Evolutionary conservation across 2,888 invertebrate genomes (phyloP).

Genomic region (Ommatoiulus sabulosus): DNA sequence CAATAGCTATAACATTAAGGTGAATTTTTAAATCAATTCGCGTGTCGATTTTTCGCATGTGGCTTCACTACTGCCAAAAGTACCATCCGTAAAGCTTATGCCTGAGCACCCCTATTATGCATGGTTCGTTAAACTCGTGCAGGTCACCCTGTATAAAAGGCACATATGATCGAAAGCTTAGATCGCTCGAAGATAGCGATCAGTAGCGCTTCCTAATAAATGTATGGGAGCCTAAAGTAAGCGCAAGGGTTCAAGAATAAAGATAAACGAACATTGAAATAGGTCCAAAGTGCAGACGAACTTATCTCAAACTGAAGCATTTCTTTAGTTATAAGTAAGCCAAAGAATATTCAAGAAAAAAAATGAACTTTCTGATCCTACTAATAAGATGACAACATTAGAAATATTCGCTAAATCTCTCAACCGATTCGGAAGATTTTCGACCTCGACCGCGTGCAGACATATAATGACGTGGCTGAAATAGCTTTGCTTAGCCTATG

Average conservation of each 20-base stretch:
- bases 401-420: neutral
- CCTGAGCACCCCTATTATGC: no score
- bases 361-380: neutral
- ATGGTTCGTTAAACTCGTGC: neutral
- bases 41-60: no score
- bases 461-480: neutral
- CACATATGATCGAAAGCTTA: neutral
- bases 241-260: neutral
- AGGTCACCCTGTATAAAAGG: neutral
- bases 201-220: neutral
- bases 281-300: slow-evolving; percentile 13
- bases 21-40: no score
- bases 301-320: neutral
- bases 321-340: neutral
- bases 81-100: no score
- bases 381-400: neutral
- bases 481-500: neutral
- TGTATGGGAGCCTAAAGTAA: neutral
- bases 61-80: no score
- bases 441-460: neutral
- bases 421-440: neutral
- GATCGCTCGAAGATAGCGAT: neutral
- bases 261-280: neutral
- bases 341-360: neutral
- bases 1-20: no score